Conservation (phyloP, 2,888 invertebrate genomes). For the Hirtodrosophila histrioides region DNA sequence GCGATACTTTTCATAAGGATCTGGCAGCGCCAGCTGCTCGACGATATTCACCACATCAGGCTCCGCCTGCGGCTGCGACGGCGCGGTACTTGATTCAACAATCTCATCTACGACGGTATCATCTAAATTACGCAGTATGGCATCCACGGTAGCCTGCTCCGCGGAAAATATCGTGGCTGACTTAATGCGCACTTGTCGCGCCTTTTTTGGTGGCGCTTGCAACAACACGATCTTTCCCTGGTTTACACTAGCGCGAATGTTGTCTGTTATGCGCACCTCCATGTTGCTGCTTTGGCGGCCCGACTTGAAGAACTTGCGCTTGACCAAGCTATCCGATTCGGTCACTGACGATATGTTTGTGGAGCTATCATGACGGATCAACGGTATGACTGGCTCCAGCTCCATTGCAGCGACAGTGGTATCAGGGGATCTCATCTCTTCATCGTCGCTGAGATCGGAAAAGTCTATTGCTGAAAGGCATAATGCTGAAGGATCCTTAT, state of each 20-base stretch:
- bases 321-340: conserved; percentile 40
- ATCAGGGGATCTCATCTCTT: conserved; percentile 16
- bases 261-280: conserved; percentile 81
- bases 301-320: conserved; percentile 82
- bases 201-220: conserved; percentile 46
- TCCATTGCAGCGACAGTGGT: conserved; percentile 31
- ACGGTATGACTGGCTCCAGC: conserved; percentile 66
- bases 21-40: conserved; percentile 16
- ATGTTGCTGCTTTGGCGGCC: conserved; percentile 70
- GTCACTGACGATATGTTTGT: conserved; percentile 21
- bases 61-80: not conserved
- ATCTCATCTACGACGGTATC: conserved; percentile 72
- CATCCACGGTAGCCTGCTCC: conserved; percentile 83
- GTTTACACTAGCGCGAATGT: conserved; percentile 79
- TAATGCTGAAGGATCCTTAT: not conserved
- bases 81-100: conserved; percentile 38
- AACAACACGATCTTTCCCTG: conserved; percentile 80
- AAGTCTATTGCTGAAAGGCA: conserved; percentile 41
- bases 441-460: conserved; percentile 71
- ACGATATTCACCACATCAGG: no score
- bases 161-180: conserved; percentile 76
- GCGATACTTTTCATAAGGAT: conserved; percentile 69
- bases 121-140: conserved; percentile 81
- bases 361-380: conserved; percentile 50
- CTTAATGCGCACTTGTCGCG: conserved; percentile 53